phyloP scores from a whole-genome alignment of 2,888 invertebrate species.

The Harpagoxenus sublaevis region DNA sequence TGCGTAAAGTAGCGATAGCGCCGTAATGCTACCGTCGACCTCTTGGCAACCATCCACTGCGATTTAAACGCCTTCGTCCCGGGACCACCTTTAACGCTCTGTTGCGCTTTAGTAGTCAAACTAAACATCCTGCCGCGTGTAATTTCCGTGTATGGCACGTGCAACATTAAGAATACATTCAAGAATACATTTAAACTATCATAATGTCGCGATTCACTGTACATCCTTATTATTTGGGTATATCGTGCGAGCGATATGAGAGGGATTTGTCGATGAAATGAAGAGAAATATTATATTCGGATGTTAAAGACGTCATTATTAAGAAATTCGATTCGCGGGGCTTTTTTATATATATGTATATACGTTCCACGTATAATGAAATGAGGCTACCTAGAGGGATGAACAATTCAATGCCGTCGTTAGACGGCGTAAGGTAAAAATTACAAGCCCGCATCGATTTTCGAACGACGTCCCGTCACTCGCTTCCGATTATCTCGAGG shows the following conservation, averaged over 20 bases:
- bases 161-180: not conserved
- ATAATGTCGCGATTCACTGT: not conserved
- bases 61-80: constrained; percentile 29
- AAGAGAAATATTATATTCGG: not conserved
- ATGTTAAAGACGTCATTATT: not conserved
- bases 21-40: constrained; percentile 7
- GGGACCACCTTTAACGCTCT: constrained; percentile 36
- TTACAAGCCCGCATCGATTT: constrained; percentile 50
- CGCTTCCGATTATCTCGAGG: constrained; percentile 52
- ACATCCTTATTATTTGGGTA: not conserved
- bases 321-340: constrained; percentile 12
- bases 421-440: constrained; percentile 51
- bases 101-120: constrained; percentile 40
- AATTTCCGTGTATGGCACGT: not conserved
- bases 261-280: not conserved
- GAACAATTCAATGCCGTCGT: constrained; percentile 40
- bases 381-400: constrained; percentile 12
- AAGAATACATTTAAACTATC: not conserved
- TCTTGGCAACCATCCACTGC: constrained; percentile 39
- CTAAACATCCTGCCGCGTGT: not conserved
- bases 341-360: not conserved
- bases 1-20: constrained; percentile 32
- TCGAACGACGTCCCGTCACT: constrained; percentile 53
- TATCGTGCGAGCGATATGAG: not conserved
- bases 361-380: not conserved